A percentile compares a stretch with the other conserved stretches of the same genome.
Conservation (phyloP, 2,113 vertebrate genomes). For the Panthera leo region DNA sequence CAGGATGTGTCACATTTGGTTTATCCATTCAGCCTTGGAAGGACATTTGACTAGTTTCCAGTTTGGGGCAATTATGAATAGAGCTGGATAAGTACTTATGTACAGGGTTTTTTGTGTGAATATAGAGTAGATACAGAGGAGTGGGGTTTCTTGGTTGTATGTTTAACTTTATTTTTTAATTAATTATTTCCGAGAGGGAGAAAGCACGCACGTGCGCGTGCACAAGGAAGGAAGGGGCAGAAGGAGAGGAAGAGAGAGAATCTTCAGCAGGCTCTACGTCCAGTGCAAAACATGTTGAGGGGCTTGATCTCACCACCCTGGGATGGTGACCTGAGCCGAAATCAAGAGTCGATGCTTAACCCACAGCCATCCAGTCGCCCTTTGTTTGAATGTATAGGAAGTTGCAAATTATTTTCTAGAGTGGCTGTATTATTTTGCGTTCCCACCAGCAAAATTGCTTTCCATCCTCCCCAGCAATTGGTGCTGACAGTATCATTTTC, state of each 20-base stretch:
- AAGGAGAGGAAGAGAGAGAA: too few species aligned
- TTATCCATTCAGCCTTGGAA: neutral
- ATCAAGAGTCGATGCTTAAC: too few species aligned
- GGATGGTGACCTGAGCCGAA: too few species aligned
- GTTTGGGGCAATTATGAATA: neutral
- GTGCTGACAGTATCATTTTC: neutral
- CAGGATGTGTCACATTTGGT: neutral
- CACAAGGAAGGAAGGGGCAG: too few species aligned
- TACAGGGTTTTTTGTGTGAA: neutral
- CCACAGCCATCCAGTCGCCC: too few species aligned
- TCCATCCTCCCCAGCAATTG: neutral
- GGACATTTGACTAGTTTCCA: neutral
- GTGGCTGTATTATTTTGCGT: neutral
- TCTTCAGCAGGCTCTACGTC: too few species aligned
- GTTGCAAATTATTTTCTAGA: neutral
- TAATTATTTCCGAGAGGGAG: too few species aligned
- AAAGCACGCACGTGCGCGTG: too few species aligned
- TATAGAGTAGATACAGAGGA: neutral
- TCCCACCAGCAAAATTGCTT: neutral
- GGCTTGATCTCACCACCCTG: too few species aligned
- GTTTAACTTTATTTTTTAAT: neutral
- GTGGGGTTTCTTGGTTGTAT: neutral
- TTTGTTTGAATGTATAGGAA: neutral
- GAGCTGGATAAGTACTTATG: neutral
- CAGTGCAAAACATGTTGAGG: too few species aligned